Evolutionary conservation across 2,888 invertebrate genomes (phyloP).

Genomic region (Scaptomyza reducta): DNA sequence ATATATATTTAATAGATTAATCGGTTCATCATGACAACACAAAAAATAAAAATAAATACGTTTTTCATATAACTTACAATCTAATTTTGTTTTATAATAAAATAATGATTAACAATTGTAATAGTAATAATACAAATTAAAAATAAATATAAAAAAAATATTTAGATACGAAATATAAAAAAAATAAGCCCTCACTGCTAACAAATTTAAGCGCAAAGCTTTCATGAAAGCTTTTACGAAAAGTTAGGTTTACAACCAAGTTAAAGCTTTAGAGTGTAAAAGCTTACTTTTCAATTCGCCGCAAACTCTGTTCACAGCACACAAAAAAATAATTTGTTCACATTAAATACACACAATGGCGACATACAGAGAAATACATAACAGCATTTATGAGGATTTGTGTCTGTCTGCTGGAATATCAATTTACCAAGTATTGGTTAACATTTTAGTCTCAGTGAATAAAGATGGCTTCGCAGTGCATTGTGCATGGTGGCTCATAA

Average conservation of each 20-base stretch:
- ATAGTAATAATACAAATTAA: too few relatives aligned
- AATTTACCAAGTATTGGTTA: constrained; percentile 27
- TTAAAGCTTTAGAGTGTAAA: constrained; percentile 1
- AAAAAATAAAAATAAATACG: neutral
- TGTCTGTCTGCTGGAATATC: constrained; percentile 7
- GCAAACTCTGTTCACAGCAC: neutral
- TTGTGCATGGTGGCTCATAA: neutral
- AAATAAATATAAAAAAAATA: too few relatives aligned
- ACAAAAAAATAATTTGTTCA: neutral
- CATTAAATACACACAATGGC: neutral
- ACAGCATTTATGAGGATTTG: constrained; percentile 3
- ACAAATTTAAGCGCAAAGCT: too few relatives aligned
- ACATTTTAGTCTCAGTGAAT: constrained; percentile 3
- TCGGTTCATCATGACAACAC: neutral
- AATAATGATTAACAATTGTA: too few relatives aligned
- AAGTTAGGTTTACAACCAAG: constrained; percentile 23
- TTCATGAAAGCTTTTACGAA: neutral
- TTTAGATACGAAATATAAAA: neutral
- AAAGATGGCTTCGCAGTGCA: constrained; percentile 9
- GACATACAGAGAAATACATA: constrained; percentile 5
- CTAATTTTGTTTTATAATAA: too few relatives aligned
- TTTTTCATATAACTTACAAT: neutral
- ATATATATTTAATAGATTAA: neutral
- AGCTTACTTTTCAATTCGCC: constrained; percentile 26
- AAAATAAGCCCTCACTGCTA: neutral